Evolutionary conservation across 2,888 invertebrate genomes (phyloP).

Genomic region (Chalcosyrphus nemorum): DNA sequence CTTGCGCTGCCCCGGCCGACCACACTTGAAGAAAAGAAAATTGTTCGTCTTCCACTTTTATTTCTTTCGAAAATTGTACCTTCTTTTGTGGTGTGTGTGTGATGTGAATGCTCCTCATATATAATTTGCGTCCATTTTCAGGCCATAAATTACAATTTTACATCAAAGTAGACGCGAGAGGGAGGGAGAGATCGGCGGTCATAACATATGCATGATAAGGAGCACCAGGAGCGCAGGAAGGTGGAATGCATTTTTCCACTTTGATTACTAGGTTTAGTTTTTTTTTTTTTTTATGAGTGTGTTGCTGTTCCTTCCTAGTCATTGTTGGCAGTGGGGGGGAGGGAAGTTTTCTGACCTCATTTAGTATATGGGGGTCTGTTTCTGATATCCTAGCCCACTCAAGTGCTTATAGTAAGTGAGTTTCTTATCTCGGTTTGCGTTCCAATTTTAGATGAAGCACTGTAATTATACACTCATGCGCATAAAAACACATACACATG

Average conservation of each 20-base stretch:
- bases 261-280: constrained; percentile 52
- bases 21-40: constrained; percentile 26
- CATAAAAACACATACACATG: background rate
- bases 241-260: constrained; percentile 51
- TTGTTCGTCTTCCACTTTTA: constrained; percentile 3
- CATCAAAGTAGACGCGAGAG: constrained; percentile 9
- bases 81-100: background rate
- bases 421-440: constrained; percentile 59
- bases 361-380: constrained; percentile 10
- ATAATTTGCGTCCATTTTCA: constrained; percentile 67
- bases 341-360: constrained; percentile 35
- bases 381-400: background rate
- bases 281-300: background rate
- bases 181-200: constrained; percentile 4
- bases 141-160: constrained; percentile 62
- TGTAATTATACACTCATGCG: constrained; percentile 60
- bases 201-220: constrained; percentile 56
- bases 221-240: constrained; percentile 5
- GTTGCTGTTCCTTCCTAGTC: too few species aligned
- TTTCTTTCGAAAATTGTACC: constrained; percentile 25
- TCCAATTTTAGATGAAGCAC: constrained; percentile 55
- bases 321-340: too few species aligned
- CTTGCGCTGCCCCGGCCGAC: too few species aligned
- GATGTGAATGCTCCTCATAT: constrained; percentile 19
- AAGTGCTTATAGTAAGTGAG: constrained; percentile 21